Base-by-base conservation (phyloP, 2,888 invertebrate species). In the Epiblema foenella region DNA sequence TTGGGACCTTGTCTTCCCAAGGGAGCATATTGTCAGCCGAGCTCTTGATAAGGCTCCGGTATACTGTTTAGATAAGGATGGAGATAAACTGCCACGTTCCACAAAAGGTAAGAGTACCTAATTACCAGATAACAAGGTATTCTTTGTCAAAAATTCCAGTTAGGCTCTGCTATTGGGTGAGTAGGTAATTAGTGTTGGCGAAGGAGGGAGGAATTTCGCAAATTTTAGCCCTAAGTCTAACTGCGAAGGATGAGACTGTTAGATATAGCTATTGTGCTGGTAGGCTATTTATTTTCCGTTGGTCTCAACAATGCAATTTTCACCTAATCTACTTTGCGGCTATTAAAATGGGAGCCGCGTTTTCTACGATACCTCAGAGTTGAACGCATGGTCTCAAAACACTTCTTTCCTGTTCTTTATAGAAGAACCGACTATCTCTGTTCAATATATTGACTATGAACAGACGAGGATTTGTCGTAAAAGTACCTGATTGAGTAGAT, bases 61-160 rank as follows among this genome's bases (percentile, higher is more conserved):
- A 11, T 68, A 68, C 62, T 56, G 57, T 69, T 57, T 33, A 63
- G 69, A 69, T 69, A 51, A 63, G 37, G 24, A 11, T 15, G 17
- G 2, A 63, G 69, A 69, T 69, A 57, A 64, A 69, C 46, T 58
- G 56, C 20, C 33, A 20, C 54, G 63, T 24, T 59, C 57, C 39
- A 56, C 63, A 69, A 62, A 62, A 68, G 68, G 68, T 68, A 62
- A 52, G 57, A 24, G 54, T 24, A 52, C 33, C 62, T 39, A 69
- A 69, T 63, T 57, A 57, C 4, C 49, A 12, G 69, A 69, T 63
- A 63, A 69, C n/a, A 57, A 57, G 63, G 37, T 20, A 49, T 60
- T 63, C 49, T 20, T 42, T 24, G 63, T 57, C 51, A 49, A 69
- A 63, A 63, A 69, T 37, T 57, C 49, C 49, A 57, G 63, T 69